Conservation (phyloP, 2,113 vertebrate species). For the Mohoua ochrocephala region DNA sequence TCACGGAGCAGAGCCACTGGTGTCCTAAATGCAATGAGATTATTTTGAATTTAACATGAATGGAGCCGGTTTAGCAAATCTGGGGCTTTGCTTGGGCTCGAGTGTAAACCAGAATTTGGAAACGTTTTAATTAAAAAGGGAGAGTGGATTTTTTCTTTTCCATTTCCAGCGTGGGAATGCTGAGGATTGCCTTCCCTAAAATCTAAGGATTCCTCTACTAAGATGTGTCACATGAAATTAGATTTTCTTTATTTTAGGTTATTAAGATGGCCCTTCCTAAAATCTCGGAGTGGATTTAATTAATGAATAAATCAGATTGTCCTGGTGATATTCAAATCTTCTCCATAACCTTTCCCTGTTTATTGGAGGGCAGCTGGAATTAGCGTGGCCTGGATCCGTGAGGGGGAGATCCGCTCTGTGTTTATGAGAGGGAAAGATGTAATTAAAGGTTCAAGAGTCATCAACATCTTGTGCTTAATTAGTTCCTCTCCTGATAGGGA, state of each 20-base stretch:
- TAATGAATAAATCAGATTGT: conserved; percentile 13
- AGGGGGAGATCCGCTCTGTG: neutral
- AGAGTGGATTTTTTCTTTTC: neutral
- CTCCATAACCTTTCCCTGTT: neutral
- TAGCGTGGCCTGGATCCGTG: neutral
- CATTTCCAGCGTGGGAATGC: neutral
- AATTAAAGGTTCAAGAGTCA: conserved; percentile 3
- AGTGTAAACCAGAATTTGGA: neutral
- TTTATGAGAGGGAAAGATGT: neutral
- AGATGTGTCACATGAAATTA: neutral
- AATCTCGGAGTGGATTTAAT: neutral
- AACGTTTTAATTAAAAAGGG: conserved; percentile 16
- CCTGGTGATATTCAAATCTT: neutral
- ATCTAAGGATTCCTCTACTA: neutral
- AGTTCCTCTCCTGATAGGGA: neutral
- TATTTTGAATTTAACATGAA: neutral
- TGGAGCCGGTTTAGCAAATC: neutral
- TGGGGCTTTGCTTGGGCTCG: neutral
- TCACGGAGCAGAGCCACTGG: neutral
- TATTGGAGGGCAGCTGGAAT: neutral
- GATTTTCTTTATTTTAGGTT: neutral
- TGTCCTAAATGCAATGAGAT: neutral
- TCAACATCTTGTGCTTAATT: neutral
- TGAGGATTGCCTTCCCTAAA: neutral
- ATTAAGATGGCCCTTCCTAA: neutral